Evolutionary conservation across 2,888 invertebrate genomes (phyloP), one percentile per base, ranked within the genome.

Genomic region (Malachius bipustulatus): DNA sequence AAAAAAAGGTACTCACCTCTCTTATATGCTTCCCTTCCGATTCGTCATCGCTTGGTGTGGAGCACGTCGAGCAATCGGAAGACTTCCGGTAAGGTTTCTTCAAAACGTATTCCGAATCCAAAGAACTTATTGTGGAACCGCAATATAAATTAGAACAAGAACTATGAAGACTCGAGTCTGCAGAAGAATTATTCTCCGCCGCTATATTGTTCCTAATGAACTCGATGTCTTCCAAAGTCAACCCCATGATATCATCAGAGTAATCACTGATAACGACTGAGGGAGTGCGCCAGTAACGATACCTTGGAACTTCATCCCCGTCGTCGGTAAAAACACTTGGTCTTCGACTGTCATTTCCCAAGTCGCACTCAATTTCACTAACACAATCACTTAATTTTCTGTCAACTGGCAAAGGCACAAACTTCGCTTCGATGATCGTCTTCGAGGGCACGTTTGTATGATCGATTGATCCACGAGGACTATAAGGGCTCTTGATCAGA

Each of bases 181-280:
- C 70, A 13, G 63, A 61, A 26, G 61, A 60, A 3, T 57, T 62
- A 45, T 37, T 26, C 13, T 43, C 42, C 27, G 56, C 54, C 35
- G 47, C 49, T 9, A 68, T 57, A 40, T 66, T 67, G 44, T 61
- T 62, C 2, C 70, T 62, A 47, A 71, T 69, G 50, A 69, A 70
- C 48, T 73, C 73, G 41, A 73, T 68, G 46, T 73, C 73, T 47
- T 73, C 73, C 28, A 73, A 59, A 14, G 70, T 71, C 11, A 73
- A 60, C 32, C 70, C 70, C 48, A 69, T 63, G 4, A 71, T 63
- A 50, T 77, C 84, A 51, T 85, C 85, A 0, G 84, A 84, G 53
- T 85, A 85, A 57, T 88, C 88, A 52, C 84, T 85, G 27, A 88
- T 83, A 2, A 88, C 84, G 30, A 88, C 85, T 36, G 85, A 85